phyloP scores from a whole-genome alignment of 2,888 invertebrate genomes.

The Drosophila yooni region DNA sequence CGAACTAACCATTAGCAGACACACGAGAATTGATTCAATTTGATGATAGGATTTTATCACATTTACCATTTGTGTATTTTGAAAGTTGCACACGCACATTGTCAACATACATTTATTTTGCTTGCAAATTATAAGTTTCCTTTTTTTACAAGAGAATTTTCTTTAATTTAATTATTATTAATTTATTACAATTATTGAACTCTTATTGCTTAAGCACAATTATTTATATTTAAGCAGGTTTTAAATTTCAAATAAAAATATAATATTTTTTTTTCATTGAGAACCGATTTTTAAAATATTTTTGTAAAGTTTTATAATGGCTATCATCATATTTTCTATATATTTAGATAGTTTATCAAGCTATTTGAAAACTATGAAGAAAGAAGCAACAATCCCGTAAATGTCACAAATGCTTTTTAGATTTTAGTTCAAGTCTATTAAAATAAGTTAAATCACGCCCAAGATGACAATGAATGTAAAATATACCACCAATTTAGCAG shows the following conservation, averaged over 20 bases:
- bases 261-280: not conserved
- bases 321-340: not conserved
- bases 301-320: not conserved
- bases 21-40: constrained; percentile 37
- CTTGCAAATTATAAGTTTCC: not conserved
- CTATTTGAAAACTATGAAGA: not conserved
- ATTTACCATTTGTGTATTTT: not conserved
- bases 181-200: not conserved
- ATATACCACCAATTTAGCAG: not conserved
- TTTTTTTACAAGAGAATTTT: not conserved
- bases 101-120: not conserved
- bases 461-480: not conserved
- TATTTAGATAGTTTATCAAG: not conserved
- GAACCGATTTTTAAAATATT: not conserved
- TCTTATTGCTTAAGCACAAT: not conserved
- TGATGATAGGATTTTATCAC: constrained; percentile 24
- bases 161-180: not conserved
- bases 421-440: not conserved
- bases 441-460: not conserved
- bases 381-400: not conserved
- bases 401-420: not conserved
- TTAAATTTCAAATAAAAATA: not conserved
- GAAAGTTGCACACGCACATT: constrained; percentile 10
- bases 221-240: not conserved
- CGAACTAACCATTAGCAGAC: constrained; percentile 59